Evolutionary conservation across 2,888 invertebrate genomes (phyloP).

Genomic region (Scaptomyza tumidula): DNA sequence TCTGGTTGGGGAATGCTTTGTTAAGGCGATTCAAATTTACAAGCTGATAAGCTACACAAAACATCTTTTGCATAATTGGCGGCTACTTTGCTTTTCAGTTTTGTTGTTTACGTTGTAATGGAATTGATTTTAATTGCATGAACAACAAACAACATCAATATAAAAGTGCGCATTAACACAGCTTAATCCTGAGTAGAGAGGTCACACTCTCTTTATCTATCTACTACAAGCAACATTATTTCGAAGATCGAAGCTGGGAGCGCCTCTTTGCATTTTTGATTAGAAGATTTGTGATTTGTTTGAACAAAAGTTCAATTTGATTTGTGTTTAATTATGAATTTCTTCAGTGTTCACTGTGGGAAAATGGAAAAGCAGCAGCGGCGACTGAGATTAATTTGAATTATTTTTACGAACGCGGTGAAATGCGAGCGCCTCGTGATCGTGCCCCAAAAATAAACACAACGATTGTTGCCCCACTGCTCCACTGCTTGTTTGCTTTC

Average conservation of each 20-base stretch:
- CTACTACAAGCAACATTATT: background rate
- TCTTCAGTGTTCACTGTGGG: constrained; percentile 32
- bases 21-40: constrained; percentile 33
- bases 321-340: constrained; percentile 50
- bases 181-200: background rate
- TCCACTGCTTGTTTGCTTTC: constrained; percentile 17
- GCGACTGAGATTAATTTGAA: constrained; percentile 70
- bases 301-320: constrained; percentile 46
- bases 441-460: constrained; percentile 34
- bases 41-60: constrained; percentile 58
- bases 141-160: constrained; percentile 8
- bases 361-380: constrained; percentile 43
- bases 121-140: constrained; percentile 40
- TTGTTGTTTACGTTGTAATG: constrained; percentile 52
- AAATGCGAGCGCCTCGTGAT: constrained; percentile 54
- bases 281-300: constrained; percentile 30
- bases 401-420: constrained; percentile 72
- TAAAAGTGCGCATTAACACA: constrained; percentile 32
- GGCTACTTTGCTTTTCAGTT: constrained; percentile 63
- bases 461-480: constrained; percentile 20
- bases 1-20: constrained; percentile 15
- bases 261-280: constrained; percentile 22
- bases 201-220: constrained; percentile 2
- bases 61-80: constrained; percentile 70
- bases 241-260: background rate